phyloP scores from a whole-genome alignment of 1,140 invertebrate species.

The Mizuhopecten yessoensis region DNA sequence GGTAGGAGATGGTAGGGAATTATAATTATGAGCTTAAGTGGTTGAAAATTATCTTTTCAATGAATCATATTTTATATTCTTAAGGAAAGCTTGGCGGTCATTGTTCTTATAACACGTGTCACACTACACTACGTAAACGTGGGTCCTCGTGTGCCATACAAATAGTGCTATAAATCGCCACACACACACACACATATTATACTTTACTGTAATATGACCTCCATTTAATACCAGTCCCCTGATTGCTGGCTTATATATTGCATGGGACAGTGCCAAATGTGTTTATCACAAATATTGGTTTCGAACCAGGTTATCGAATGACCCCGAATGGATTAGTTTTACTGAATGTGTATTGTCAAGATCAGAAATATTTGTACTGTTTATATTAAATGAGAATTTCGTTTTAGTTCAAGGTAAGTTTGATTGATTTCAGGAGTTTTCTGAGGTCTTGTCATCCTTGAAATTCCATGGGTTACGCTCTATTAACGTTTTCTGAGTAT shows the following conservation, averaged over 20 bases:
- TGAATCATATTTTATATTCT: too few species aligned
- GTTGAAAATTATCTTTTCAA: too few species aligned
- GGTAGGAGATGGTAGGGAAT: too few species aligned
- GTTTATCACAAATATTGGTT: not conserved
- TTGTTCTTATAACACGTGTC: not conserved
- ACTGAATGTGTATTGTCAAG: not conserved
- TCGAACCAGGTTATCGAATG: not conserved
- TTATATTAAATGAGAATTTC: too few species aligned
- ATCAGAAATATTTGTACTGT: not conserved
- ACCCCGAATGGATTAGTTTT: not conserved
- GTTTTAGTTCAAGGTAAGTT: too few species aligned
- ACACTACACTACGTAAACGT: too few species aligned
- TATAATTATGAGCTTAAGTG: too few species aligned
- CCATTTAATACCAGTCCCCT: not conserved
- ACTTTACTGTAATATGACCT: not conserved
- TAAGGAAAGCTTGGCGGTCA: not conserved
- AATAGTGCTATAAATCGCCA: not conserved
- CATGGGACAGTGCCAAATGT: not conserved
- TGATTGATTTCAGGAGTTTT: too few species aligned
- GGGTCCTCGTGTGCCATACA: not conserved
- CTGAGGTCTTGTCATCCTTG: too few species aligned
- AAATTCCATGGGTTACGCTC: too few species aligned
- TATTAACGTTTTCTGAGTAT: too few species aligned
- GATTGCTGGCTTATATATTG: not conserved
- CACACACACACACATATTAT: not conserved